These are phyloP conservation scores for Drusus annulatus DNA, from an alignment of 1,140 invertebrate genomes.

Conservation along the genomic window DNA sequence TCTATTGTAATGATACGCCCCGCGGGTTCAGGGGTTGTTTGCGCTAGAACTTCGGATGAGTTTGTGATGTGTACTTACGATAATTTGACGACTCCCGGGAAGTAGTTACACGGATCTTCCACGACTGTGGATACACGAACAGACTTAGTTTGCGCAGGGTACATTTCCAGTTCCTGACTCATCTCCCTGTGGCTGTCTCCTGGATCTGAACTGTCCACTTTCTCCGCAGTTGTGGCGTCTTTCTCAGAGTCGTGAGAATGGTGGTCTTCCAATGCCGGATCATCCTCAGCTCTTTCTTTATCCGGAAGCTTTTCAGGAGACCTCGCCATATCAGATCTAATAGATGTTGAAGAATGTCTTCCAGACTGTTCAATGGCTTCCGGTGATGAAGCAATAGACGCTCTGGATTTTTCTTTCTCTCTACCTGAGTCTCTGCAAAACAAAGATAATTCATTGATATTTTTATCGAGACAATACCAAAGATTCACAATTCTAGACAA, in stretches of 20 bases:
- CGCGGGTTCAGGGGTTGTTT: too few species aligned
- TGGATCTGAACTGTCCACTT: conserved; percentile 29
- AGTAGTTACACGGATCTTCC: conserved; percentile 67
- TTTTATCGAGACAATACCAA: too few species aligned
- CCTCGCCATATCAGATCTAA: neutral
- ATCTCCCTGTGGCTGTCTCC: neutral
- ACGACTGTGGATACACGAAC: conserved; percentile 57
- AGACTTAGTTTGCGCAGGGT: neutral
- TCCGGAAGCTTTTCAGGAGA: neutral
- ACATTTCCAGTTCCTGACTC: conserved; percentile 17
- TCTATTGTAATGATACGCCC: too few species aligned
- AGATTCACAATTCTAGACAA: too few species aligned
- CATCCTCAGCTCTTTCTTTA: conserved; percentile 41
- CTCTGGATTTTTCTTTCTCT: neutral
- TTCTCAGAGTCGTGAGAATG: conserved; percentile 30
- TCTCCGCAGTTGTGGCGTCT: conserved; percentile 37
- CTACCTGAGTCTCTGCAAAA: conserved; percentile 1
- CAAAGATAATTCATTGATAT: neutral
- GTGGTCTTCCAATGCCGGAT: conserved; percentile 23
- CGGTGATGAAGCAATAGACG: neutral
- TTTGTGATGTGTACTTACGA: conserved; percentile 70
- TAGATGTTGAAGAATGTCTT: neutral
- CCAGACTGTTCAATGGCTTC: neutral
- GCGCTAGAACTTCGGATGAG: too few species aligned
- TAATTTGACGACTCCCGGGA: conserved; percentile 72